Conservation (phyloP, 2,888 invertebrate species). For the Troides aeacus region DNA sequence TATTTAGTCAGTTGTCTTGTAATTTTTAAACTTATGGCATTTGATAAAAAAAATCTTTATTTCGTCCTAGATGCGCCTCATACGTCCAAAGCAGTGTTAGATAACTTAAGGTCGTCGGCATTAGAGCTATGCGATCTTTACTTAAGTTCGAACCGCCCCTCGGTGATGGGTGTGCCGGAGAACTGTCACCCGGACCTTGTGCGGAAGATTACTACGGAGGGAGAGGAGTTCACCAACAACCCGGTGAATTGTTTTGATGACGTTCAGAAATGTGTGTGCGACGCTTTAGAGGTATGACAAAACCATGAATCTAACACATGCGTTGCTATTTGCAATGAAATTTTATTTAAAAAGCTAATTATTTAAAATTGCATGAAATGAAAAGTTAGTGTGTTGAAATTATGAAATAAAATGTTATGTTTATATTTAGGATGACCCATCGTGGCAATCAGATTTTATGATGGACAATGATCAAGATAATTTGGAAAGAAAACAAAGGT, state of each 20-base stretch:
- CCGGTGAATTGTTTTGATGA: conserved; percentile 91
- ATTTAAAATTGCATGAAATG: neutral
- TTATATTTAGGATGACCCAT: conserved; percentile 59
- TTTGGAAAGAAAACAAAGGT: conserved; percentile 42
- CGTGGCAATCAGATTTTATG: conserved; percentile 73
- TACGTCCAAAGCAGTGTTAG: conserved; percentile 65
- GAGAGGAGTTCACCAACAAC: conserved; percentile 65
- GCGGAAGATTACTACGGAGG: conserved; percentile 68
- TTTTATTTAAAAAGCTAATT: neutral
- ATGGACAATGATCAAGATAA: conserved; percentile 59
- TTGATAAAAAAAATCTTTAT: neutral
- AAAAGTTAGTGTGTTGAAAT: neutral
- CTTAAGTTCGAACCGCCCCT: conserved; percentile 56
- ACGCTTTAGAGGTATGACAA: conserved; percentile 74
- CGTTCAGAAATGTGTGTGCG: conserved; percentile 85
- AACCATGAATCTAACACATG: neutral
- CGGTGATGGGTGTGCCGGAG: conserved; percentile 60
- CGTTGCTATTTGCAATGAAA: neutral
- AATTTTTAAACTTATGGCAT: neutral
- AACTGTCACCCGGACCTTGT: conserved; percentile 65
- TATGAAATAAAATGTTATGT: neutral
- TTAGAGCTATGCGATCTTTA: conserved; percentile 68
- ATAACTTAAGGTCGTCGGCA: conserved; percentile 67
- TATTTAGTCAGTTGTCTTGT: neutral
- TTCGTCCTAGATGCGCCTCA: conserved; percentile 43